These are phyloP conservation scores for Neomorphus geoffroyi DNA, from an alignment of 2,797 vertebrate species.

Conservation along the genomic window DNA sequence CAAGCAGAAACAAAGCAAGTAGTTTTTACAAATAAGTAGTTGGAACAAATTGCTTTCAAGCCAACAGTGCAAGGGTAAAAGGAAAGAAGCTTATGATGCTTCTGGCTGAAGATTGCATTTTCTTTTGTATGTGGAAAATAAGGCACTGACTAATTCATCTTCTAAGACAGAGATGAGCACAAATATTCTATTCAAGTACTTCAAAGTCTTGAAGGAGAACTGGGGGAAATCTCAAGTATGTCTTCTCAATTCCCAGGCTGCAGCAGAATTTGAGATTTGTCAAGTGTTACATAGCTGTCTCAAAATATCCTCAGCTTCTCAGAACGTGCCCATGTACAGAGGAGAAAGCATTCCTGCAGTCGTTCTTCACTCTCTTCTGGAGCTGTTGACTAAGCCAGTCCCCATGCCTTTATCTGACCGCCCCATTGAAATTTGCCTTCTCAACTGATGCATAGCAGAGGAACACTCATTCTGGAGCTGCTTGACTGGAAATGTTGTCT, in stretches of 20 bases:
- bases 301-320: not conserved
- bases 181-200: not conserved
- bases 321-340: not conserved
- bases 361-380: not conserved
- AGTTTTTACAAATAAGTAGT: not conserved
- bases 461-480: not conserved
- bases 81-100: not conserved
- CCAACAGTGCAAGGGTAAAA: not conserved
- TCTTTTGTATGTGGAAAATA: not conserved
- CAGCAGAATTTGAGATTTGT: not conserved
- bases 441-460: not conserved
- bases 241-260: not conserved
- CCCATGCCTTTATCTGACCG: not conserved
- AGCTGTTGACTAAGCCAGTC: not conserved
- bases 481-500: not conserved
- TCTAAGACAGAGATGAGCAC: not conserved
- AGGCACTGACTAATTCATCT: not conserved
- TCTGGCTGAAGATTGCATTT: not conserved
- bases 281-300: not conserved
- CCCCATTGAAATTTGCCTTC: not conserved
- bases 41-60: conserved; percentile 13
- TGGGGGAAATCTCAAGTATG: not conserved
- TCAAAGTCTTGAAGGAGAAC: not conserved
- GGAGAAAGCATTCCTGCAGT: not conserved
- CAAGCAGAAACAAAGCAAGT: not conserved